Percentiles rank a stretch among this genome's conserved stretches.
These are phyloP conservation scores for Macrosoma leucophasiata DNA, from an alignment of 2,888 invertebrate species.

Conservation along the genomic window DNA sequence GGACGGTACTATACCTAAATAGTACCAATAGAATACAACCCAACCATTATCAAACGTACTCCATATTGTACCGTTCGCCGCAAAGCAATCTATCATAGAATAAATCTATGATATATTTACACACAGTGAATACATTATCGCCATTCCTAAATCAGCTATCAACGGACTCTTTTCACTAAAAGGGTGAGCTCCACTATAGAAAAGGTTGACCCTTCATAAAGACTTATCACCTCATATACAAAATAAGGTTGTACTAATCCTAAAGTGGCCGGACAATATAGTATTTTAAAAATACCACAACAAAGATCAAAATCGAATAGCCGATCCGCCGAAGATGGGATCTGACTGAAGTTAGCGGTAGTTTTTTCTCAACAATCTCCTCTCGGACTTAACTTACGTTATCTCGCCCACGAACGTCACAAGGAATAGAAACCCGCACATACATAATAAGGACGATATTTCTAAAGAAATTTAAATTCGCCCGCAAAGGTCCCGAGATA, in stretches of 20 bases:
- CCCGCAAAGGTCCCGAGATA: slow-evolving; percentile 76
- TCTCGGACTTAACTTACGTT: slow-evolving; percentile 76
- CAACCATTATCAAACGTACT: slow-evolving; percentile 31
- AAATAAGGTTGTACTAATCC: slow-evolving; percentile 74
- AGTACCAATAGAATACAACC: slow-evolving; percentile 12
- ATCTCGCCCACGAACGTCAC: slow-evolving; percentile 71
- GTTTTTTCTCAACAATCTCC: slow-evolving; percentile 75
- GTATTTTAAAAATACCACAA: slow-evolving; percentile 34
- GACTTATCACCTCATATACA: slow-evolving; percentile 77
- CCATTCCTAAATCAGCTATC: slow-evolving; percentile 75
- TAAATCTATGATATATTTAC: slow-evolving; percentile 75
- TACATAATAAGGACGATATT: slow-evolving; percentile 75
- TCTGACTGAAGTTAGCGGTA: slow-evolving; percentile 69
- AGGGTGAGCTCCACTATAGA: slow-evolving; percentile 73
- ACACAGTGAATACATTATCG: slow-evolving; percentile 71
- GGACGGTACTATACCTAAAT: slow-evolving; percentile 26
- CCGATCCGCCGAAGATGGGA: slow-evolving; percentile 45
- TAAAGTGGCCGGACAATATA: slow-evolving; percentile 34
- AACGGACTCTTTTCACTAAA: slow-evolving; percentile 76
- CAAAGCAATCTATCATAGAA: slow-evolving; percentile 63
- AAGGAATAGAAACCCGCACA: slow-evolving; percentile 74
- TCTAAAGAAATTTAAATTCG: slow-evolving; percentile 76
- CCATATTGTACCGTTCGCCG: slow-evolving; percentile 28
- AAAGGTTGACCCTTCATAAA: slow-evolving; percentile 77
- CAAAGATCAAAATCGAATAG: slow-evolving; percentile 53